Evolutionary conservation across 2,888 invertebrate genomes (phyloP).

Genomic region (Netelia inedita): DNA sequence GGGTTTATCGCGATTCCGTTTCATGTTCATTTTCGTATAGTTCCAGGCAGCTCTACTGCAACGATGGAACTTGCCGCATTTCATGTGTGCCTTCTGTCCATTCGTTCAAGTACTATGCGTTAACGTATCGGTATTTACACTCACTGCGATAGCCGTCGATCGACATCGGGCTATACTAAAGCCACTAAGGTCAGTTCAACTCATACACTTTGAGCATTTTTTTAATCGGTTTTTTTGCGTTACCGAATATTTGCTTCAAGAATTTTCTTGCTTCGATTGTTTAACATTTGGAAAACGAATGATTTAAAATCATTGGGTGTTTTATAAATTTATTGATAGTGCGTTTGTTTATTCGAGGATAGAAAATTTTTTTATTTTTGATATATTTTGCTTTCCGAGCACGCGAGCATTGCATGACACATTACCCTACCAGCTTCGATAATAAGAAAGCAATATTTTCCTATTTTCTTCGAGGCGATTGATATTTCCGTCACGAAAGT

Average conservation of each 20-base stretch:
- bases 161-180: conserved; percentile 92
- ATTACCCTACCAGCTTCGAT: too few relatives aligned
- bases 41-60: conserved; percentile 95
- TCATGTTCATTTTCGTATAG: conserved; percentile 84
- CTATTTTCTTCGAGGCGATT: too few relatives aligned
- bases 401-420: too few relatives aligned
- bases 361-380: neutral
- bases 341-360: neutral
- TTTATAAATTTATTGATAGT: neutral
- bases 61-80: conserved; percentile 93
- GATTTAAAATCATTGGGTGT: neutral
- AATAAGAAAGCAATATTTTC: too few relatives aligned
- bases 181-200: conserved; percentile 88
- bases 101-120: conserved; percentile 95
- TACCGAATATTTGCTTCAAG: conserved; percentile 15
- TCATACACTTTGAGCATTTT: neutral
- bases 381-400: too few relatives aligned
- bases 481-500: too few relatives aligned
- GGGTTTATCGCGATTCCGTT: neutral
- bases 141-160: conserved; percentile 95
- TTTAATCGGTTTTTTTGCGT: neutral
- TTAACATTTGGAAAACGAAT: conserved; percentile 43
- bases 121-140: conserved; percentile 95
- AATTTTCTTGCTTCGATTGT: conserved; percentile 21
- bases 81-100: conserved; percentile 96